Conservation (phyloP, 2,888 invertebrate genomes). For the Eupithecia abbreviata region DNA sequence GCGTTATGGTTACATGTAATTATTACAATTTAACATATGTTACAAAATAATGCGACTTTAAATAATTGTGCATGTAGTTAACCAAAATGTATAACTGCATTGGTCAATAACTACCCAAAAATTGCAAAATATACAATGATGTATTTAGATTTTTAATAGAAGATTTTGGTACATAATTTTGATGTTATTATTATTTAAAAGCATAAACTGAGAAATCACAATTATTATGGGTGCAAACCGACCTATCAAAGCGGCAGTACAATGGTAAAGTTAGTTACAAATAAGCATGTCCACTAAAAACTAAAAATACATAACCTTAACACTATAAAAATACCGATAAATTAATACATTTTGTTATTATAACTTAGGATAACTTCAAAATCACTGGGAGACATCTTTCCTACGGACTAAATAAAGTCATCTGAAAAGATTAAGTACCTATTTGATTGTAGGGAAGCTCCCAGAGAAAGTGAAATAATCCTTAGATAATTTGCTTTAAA, state of each 20-base stretch:
- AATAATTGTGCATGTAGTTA: conserved; percentile 42
- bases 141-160: not conserved
- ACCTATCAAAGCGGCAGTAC: not conserved
- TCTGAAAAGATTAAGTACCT: not conserved
- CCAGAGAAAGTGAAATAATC: conserved; percentile 17
- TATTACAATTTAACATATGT: conserved; percentile 33
- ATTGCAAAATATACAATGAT: not conserved
- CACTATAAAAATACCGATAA: conserved; percentile 56
- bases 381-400: not conserved
- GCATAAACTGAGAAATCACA: not conserved
- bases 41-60: conserved; percentile 30
- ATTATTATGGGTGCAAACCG: not conserved
- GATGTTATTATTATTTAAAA: not conserved
- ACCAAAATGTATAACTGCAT: conserved; percentile 32
- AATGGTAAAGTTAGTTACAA: conserved; percentile 40
- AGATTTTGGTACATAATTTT: not conserved
- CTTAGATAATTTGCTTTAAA: conserved; percentile 60
- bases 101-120: conserved; percentile 4
- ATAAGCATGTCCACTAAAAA: conserved; percentile 52
- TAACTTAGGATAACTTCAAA: conserved; percentile 43
- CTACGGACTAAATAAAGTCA: not conserved
- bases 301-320: conserved; percentile 59
- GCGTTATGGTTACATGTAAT: conserved; percentile 24
- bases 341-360: conserved; percentile 60
- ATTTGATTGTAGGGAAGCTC: not conserved